A percentile compares a stretch with the other conserved stretches of the same genome.
Conservation (phyloP, 1,140 invertebrate species). For the Atta texana region DNA sequence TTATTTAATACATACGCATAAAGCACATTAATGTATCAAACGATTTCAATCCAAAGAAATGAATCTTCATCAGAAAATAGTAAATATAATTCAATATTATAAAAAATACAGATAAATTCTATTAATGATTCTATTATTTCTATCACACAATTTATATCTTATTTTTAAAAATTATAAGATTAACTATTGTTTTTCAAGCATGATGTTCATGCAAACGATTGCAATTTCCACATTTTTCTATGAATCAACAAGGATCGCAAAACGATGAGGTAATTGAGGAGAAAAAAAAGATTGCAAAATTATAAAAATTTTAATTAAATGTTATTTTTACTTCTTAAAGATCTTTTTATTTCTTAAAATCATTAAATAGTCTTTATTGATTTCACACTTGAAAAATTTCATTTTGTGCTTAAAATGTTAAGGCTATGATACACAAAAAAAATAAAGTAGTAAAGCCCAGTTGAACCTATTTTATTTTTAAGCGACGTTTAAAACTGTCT, state of each 20-base stretch:
- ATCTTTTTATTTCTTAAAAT: not conserved
- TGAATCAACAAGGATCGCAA: not conserved
- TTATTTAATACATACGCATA: not conserved
- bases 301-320: not conserved
- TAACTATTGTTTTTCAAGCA: not conserved
- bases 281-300: not conserved
- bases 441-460: no score
- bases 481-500: no score
- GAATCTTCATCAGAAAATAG: not conserved
- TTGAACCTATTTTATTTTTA: no score
- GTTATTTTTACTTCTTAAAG: not conserved
- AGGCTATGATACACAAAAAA: no score
- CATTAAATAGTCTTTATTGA: not conserved
- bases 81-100: not conserved
- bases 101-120: not conserved
- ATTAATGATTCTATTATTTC: not conserved
- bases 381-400: not conserved
- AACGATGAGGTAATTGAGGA: not conserved
- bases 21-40: not conserved
- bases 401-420: no score
- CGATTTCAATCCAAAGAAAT: not conserved
- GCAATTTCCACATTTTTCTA: not conserved
- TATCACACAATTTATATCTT: not conserved
- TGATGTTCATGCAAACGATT: not conserved
- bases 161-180: slow-evolving; percentile 1